Evolutionary conservation across 37 sponge, comb jelly and placozoan species (phyloP), one percentile per base, ranked within the genome.

Genomic region (Lycopodina hypogea): DNA sequence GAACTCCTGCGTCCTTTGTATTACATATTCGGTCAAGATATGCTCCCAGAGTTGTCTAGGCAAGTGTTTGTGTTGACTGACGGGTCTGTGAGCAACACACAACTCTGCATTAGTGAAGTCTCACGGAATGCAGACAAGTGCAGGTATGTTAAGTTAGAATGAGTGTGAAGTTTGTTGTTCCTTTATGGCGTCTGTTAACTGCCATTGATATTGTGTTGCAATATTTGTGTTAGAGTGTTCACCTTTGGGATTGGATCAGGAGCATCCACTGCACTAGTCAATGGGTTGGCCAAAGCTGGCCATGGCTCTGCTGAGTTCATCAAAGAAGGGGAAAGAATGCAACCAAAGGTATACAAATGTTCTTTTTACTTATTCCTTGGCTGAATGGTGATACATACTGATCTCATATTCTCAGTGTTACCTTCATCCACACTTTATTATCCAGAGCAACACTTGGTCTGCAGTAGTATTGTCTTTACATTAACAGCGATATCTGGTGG

Each of bases 171-270:
- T n/a, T n/a, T n/a, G n/a, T n/a, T n/a, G n/a, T n/a, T n/a, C n/a
- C n/a, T n/a, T 59, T n/a, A n/a, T n/a, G n/a, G n/a, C n/a, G n/a
- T n/a, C n/a, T n/a, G n/a, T n/a, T n/a, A n/a, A n/a, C n/a, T n/a
- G n/a, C 9, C 48, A 45, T 45, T 45, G 8, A 45, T 9, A 9
- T 9, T 45, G 48, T 45, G 4, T n/a, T 23, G 29, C 15, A 21
- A 14, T 32, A 9, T 19, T 23, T n/a, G n/a, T n/a, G n/a, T 1
- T 52, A 87, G 87, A 72, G 74, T 75, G 11, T 94, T 94, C 75
- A 83, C 90, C 1, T 87, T 94, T 76, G 95, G 92, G 14, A 90
- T 95, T 56, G 95, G 95, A 32, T 75, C 78, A 70, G 95, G 92
- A 35, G 95, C 90, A 22, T 95, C 95, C 52, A 83, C 86, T 57